Base-by-base conservation (phyloP, 2,797 vertebrate species). In the Merluccius polli region DNA sequence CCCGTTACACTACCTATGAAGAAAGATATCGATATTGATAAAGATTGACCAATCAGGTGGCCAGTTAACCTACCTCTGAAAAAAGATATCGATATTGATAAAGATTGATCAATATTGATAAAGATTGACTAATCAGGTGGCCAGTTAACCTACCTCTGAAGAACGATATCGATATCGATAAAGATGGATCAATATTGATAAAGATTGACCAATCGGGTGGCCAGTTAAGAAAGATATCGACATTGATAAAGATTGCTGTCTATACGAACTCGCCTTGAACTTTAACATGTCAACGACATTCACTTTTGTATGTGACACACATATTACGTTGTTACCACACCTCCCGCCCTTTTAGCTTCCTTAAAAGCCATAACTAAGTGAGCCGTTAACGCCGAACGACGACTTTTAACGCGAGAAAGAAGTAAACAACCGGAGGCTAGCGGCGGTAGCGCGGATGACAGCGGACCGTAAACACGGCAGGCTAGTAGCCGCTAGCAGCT, bases 391-490 rank as follows among this genome's bases (percentile, higher is more conserved):
- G 59, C 11, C 9, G 59, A 63, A 8, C 11, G 59, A 12, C 1
- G 59, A 27, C 59, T 27, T 63, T 16, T 9, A 3, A 63, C 24
- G 3, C 33, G 3, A n/a, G n/a, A n/a, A n/a, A n/a, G 3, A 12
- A 10, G 59, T 27, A n/a, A n/a, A 59, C 3, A 16, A 24, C n/a
- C n/a, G 10, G 59, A 27, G 59, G 59, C 59, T 63, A 63, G 59
- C 59, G 4, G n/a, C n/a, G 4, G 59, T 27, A 63, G 59, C n/a
- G 4, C 59, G 24, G 59, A 12, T 63, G 59, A 63, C 70, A 69
- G 70, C 70, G 15, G 70, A 31, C 69, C 78, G 89, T 91, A 90
- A 90, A 90, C 88, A 90, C 89, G 88, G 78, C 79, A 69, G 70
- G 30, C 67, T 79, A 80, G 83, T 90, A 88, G 87, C 86, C 16